phyloP scores from a whole-genome alignment of 2,888 invertebrate genomes.

The Noctua janthe region DNA sequence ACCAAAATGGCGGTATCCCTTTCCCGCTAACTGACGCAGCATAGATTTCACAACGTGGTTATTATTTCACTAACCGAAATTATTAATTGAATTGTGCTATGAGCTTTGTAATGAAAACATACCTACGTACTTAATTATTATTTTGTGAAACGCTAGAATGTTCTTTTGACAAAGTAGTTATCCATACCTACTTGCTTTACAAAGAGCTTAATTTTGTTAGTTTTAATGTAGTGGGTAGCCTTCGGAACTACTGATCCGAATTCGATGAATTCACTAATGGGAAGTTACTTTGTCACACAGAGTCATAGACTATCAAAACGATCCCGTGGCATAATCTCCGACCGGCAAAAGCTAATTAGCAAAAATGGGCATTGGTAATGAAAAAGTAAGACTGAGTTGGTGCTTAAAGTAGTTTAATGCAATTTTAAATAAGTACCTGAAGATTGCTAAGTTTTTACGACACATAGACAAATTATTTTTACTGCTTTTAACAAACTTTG shows the following conservation, averaged over 20 bases:
- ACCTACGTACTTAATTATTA: not conserved
- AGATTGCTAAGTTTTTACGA: not conserved
- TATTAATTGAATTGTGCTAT: not conserved
- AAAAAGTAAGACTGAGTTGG: not conserved
- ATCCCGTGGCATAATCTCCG: not conserved
- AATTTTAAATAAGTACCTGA: not conserved
- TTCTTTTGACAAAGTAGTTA: not conserved
- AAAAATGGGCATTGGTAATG: not conserved
- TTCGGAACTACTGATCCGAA: not conserved
- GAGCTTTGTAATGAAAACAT: conserved; percentile 15
- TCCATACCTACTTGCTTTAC: not conserved
- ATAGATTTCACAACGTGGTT: conserved; percentile 19
- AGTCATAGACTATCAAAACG: not conserved
- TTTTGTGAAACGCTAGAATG: not conserved
- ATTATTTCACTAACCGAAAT: not conserved
- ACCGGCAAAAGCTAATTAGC: not conserved
- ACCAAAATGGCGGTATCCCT: not conserved
- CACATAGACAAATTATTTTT: not conserved
- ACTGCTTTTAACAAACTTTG: not conserved
- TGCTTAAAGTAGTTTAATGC: not conserved
- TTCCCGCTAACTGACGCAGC: conserved; percentile 6
- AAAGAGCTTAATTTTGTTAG: not conserved
- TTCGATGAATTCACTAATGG: not conserved
- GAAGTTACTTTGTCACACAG: not conserved
- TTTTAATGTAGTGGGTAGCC: not conserved